Base-by-base conservation (phyloP, 2,113 vertebrate species). In the Bubo blakistoni region DNA sequence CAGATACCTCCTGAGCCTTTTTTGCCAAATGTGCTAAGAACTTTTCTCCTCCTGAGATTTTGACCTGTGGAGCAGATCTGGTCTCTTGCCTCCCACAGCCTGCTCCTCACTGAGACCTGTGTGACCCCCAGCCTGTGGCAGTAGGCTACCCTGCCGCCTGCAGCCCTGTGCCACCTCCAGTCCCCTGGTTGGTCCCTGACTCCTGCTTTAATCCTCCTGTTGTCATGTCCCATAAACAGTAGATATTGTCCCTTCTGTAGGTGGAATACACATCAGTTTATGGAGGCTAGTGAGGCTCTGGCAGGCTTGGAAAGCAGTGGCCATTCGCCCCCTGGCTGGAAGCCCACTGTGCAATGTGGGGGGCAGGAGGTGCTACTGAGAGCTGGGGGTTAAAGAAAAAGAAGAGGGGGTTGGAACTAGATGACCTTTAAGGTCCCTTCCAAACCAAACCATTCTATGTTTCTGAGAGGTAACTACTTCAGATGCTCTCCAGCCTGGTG, bases 201-300 rank as follows among this genome's bases (percentile, higher is more conserved):
- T 57, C 30, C 44, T 25, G 63, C 72, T 78, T 73, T n/a, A 24
- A 44, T 32, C 6, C 16, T 7, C 7, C 3, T 4, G 0, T 1
- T 17, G 54, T 5, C 13, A 69, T n/a, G 77, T 36, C 47, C 47
- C 20, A 3, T 8, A 4, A 32, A 34, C 2, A 11, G n/a, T 7
- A 24, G 36, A 6, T 47, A 44, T 69, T 52, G 20, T 17, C 16
- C 30, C 24, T 58, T 34, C 59, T 30, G 30, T 6, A 61, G 42
- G 29, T 32, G 46, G 63, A 52, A 9, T 16, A 3, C 15, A 1
- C 29, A 0, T 1, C 3, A 4, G 11, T 8, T 0, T 14, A 38
- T 27, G 80, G 38, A 59, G 55, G 44, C 13, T 42, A 2, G 16
- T 5, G 2, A 11, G 42, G 42, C n/a, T 62, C 15, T 24, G 44